Percentiles rank a stretch among this genome's conserved stretches.
phyloP scores from a whole-genome alignment of 2,888 invertebrate genomes.

The Emmelina monodactyla region DNA sequence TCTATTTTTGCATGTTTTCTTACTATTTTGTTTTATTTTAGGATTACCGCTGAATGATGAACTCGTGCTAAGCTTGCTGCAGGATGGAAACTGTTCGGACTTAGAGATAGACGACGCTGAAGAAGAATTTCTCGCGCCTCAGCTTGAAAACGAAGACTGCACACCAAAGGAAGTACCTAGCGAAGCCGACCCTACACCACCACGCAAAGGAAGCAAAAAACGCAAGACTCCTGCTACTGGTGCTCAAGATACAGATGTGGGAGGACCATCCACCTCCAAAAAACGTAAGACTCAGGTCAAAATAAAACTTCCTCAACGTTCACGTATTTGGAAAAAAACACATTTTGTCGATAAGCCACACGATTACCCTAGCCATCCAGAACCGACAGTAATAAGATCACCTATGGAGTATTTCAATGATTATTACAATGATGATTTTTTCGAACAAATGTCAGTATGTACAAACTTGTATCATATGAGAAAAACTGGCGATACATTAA shows the following conservation, averaged over 20 bases:
- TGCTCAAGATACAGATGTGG: too few species aligned
- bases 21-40: background rate
- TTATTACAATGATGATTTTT: slow-evolving; percentile 11
- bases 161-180: background rate
- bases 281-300: background rate
- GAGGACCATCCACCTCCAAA: too few species aligned
- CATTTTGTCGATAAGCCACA: slow-evolving; percentile 5
- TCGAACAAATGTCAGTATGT: slow-evolving; percentile 8
- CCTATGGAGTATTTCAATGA: slow-evolving; percentile 7
- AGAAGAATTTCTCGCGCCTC: slow-evolving; percentile 3
- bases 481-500: slow-evolving; percentile 9
- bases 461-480: slow-evolving; percentile 10
- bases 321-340: slow-evolving; percentile 2
- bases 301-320: slow-evolving; percentile 1
- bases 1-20: background rate
- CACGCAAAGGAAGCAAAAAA: background rate
- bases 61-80: background rate
- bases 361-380: slow-evolving; percentile 4
- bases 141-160: background rate
- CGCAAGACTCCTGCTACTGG: too few species aligned
- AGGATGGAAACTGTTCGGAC: slow-evolving; percentile 3
- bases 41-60: slow-evolving; percentile 2
- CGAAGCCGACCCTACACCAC: background rate
- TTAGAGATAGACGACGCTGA: slow-evolving; percentile 3
- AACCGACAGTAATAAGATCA: slow-evolving; percentile 5